These are phyloP conservation scores for Aphelocoma californica DNA, from an alignment of 2,797 vertebrate species.

Conservation along the genomic window DNA sequence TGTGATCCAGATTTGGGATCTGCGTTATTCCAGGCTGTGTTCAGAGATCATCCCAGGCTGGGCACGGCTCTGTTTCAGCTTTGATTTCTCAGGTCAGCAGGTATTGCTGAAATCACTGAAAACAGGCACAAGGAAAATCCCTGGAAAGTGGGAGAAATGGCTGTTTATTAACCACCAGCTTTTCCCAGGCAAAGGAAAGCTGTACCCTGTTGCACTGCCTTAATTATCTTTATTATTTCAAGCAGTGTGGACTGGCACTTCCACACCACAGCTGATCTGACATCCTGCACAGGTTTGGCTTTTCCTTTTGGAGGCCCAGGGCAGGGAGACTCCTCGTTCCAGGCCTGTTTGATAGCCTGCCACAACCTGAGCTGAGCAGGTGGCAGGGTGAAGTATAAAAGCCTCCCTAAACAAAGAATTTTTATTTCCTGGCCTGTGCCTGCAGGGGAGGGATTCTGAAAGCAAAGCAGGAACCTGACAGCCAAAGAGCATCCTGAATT, in stretches of 20 bases:
- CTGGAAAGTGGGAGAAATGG: background rate
- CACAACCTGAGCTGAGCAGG: constrained; percentile 67
- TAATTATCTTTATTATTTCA: background rate
- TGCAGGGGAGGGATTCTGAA: constrained; percentile 71
- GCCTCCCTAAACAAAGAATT: constrained; percentile 69
- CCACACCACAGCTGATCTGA: background rate
- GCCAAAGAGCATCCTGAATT: constrained; percentile 59
- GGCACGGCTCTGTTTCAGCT: background rate
- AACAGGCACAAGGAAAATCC: background rate
- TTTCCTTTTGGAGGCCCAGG: background rate
- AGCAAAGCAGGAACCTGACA: constrained; percentile 63
- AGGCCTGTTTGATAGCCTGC: constrained; percentile 53
- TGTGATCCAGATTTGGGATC: background rate
- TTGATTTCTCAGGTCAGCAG: background rate
- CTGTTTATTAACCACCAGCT: fast-evolving
- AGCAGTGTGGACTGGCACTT: background rate
- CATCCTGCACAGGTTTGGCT: background rate
- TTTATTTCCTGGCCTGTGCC: constrained; percentile 69
- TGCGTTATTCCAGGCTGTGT: background rate
- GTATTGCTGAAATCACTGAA: background rate
- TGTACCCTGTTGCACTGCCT: background rate
- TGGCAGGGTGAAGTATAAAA: constrained; percentile 68
- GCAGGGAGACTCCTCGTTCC: background rate
- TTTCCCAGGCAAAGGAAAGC: background rate
- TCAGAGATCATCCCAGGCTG: background rate